Conservation (phyloP, 2,888 invertebrate species). For the Antheraea yamamai region DNA sequence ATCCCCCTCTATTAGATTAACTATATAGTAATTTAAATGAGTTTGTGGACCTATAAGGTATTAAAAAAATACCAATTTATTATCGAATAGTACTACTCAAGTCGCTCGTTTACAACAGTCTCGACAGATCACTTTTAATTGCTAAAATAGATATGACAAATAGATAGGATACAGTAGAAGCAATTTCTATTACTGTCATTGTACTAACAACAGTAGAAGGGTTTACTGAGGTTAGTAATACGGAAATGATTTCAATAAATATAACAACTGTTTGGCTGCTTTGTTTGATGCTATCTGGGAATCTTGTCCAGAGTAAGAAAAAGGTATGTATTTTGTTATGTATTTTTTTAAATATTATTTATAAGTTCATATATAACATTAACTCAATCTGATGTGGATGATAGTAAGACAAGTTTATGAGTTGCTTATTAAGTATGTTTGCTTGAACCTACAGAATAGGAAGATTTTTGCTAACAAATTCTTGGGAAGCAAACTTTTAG, state of each 20-base stretch:
- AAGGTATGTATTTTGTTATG: neutral
- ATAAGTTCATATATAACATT: neutral
- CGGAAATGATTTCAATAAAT: neutral
- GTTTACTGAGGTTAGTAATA: neutral
- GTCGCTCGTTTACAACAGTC: neutral
- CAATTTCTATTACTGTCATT: neutral
- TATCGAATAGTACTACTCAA: neutral
- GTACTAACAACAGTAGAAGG: neutral
- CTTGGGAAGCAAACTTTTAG: no score
- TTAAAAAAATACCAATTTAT: neutral
- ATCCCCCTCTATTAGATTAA: no score
- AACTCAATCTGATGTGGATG: no score
- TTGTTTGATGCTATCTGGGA: neutral
- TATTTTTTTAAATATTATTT: neutral
- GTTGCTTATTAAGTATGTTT: no score
- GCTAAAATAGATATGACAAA: neutral
- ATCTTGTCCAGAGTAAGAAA: neutral
- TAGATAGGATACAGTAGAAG: neutral
- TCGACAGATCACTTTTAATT: neutral
- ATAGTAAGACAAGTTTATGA: no score
- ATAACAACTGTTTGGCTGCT: neutral
- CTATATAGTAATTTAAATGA: no score
- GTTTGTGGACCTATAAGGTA: neutral
- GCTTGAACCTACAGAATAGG: no score
- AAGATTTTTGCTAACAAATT: no score